Conservation (phyloP, 1,140 invertebrate species). For the Philaenus spumarius region DNA sequence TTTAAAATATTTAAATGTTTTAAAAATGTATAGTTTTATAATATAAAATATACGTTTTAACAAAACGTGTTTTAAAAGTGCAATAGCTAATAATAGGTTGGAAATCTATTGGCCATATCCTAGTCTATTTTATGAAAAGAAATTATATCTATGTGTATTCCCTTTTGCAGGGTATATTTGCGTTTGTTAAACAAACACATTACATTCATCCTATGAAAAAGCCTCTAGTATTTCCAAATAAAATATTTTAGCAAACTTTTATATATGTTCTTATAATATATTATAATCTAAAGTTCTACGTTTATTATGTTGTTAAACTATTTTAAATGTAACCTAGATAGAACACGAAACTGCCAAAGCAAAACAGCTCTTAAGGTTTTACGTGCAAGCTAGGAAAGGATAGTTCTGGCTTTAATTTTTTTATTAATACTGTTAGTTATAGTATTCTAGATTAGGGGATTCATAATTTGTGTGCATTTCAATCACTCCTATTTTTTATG, state of each 20-base stretch:
- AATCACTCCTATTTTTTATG: constrained; percentile 24
- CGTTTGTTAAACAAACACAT: constrained; percentile 2
- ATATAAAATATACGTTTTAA: too few relatives aligned
- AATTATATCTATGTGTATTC: background rate
- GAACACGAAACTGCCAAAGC: constrained; percentile 13
- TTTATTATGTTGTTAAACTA: constrained; percentile 10
- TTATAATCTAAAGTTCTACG: constrained; percentile 4
- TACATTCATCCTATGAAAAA: too few relatives aligned
- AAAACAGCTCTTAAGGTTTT: constrained; percentile 8
- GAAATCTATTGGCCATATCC: constrained; percentile 15
- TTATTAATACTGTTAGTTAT: constrained; percentile 20
- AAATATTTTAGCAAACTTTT: constrained; percentile 16
- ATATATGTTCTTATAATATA: constrained; percentile 4
- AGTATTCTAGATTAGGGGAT: constrained; percentile 21
- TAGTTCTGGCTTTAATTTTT: constrained; percentile 20
- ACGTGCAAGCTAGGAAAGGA: constrained; percentile 12
- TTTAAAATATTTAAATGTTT: constrained; percentile 14
- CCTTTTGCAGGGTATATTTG: background rate
- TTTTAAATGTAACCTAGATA: background rate
- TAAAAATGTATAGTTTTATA: constrained; percentile 15
- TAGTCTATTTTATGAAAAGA: constrained; percentile 2
- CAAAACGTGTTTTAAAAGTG: background rate
- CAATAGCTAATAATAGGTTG: constrained; percentile 14
- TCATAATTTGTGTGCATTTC: constrained; percentile 24
- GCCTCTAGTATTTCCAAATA: background rate